Evolutionary conservation across 1,140 invertebrate species (phyloP).

Genomic region (Drosophila sulfurigaster): DNA sequence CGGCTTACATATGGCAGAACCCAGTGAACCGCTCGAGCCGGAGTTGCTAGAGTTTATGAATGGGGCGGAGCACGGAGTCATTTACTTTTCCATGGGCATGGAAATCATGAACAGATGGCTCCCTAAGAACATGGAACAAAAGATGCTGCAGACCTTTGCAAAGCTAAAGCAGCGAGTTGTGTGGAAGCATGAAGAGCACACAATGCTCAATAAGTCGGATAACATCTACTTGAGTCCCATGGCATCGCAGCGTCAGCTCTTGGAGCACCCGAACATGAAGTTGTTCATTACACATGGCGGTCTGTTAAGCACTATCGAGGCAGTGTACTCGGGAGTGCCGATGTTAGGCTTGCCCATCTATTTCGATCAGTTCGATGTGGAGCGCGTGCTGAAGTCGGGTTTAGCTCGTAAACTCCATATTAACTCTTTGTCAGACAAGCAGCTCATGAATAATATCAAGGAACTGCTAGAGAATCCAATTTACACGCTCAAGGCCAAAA

Average conservation of each 20-base stretch:
- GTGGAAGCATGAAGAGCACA: slow-evolving; percentile 86
- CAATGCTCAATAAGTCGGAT: slow-evolving; percentile 70
- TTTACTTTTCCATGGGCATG: slow-evolving; percentile 88
- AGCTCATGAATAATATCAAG: slow-evolving; percentile 16
- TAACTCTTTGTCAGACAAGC: slow-evolving; percentile 16
- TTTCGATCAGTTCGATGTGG: slow-evolving; percentile 57
- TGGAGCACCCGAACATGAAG: slow-evolving; percentile 72
- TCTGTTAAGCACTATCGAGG: slow-evolving; percentile 52
- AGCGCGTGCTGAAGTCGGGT: slow-evolving; percentile 84
- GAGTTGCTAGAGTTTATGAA: slow-evolving; percentile 86
- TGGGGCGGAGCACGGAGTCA: slow-evolving; percentile 86
- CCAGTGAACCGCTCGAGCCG: slow-evolving; percentile 56
- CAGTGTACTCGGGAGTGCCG: slow-evolving; percentile 32
- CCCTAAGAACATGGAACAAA: slow-evolving; percentile 83
- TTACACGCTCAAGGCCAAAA: slow-evolving; percentile 36
- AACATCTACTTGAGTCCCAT: slow-evolving; percentile 88
- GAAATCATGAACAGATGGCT: slow-evolving; percentile 86
- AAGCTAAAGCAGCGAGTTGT: slow-evolving; percentile 82
- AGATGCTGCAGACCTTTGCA: slow-evolving; percentile 32
- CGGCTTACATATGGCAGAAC: slow-evolving; percentile 86
- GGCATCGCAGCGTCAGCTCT: slow-evolving; percentile 85
- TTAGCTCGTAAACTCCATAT: slow-evolving; percentile 82
- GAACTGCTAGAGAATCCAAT: slow-evolving; percentile 27
- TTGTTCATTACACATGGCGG: slow-evolving; percentile 58
- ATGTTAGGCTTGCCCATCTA: slow-evolving; percentile 56